Percentiles rank a stretch among this genome's conserved stretches.
Evolutionary conservation across 2,888 invertebrate genomes (phyloP).

Genomic region (Dicycla oo): DNA sequence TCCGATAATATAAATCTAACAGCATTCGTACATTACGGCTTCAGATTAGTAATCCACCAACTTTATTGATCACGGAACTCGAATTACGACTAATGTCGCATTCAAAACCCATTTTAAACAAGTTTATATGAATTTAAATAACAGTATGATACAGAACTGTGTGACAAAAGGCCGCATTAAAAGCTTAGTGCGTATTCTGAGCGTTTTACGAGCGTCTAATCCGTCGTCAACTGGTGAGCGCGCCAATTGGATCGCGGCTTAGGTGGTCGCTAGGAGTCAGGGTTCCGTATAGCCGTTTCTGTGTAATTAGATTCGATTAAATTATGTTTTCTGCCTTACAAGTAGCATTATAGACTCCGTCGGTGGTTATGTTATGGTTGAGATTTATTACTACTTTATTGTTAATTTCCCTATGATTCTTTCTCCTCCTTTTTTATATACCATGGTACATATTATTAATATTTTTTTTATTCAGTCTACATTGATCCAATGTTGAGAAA

Average conservation of each 20-base stretch:
- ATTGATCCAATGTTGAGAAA: no score
- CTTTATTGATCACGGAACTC: conserved; percentile 19
- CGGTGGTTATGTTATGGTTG: background rate
- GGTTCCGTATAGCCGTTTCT: conserved; percentile 30
- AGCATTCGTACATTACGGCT: background rate
- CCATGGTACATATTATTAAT: no score
- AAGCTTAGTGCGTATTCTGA: conserved; percentile 67
- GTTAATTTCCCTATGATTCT: no score
- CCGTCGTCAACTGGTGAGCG: conserved; percentile 62
- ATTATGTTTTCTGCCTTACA: background rate
- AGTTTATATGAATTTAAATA: conserved; percentile 48
- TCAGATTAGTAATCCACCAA: conserved; percentile 23
- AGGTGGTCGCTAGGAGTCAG: conserved; percentile 58
- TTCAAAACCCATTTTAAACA: conserved; percentile 34
- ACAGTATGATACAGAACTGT: conserved; percentile 67
- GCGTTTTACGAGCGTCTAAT: conserved; percentile 80
- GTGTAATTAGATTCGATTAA: background rate
- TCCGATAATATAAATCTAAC: background rate
- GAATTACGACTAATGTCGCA: conserved; percentile 24
- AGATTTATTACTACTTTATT: no score
- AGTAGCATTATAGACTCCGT: background rate
- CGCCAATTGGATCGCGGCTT: conserved; percentile 55
- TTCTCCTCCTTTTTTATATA: no score
- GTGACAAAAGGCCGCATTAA: conserved; percentile 69
- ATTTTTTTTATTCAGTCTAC: no score